A percentile compares a stretch with the other conserved stretches of the same genome.
Conservation (phyloP, 2,113 vertebrate species). For the Seriola aureovittata region DNA sequence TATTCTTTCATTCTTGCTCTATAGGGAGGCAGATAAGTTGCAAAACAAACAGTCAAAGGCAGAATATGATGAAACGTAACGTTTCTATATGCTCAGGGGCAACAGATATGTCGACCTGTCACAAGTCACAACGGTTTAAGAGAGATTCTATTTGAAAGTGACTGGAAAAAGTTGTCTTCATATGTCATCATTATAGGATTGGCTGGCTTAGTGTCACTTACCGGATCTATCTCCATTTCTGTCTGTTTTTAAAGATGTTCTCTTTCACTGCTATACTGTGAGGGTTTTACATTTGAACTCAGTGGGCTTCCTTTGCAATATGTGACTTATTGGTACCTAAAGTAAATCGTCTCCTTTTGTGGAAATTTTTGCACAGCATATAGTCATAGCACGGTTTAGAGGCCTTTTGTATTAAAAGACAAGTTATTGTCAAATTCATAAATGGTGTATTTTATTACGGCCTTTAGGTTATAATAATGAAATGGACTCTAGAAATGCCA, state of each 20-base stretch:
- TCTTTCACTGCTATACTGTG: background rate
- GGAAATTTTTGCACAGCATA: background rate
- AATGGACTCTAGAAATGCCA: background rate
- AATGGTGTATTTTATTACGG: background rate
- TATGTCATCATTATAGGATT: slow-evolving; percentile 22
- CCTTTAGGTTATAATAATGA: background rate
- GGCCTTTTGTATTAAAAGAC: background rate
- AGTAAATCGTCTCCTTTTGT: background rate
- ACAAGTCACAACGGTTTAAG: background rate
- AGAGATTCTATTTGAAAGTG: slow-evolving; percentile 12
- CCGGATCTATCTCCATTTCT: background rate
- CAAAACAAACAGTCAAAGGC: slow-evolving; percentile 40
- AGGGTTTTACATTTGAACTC: background rate
- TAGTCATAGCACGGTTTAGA: background rate
- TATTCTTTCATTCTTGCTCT: slow-evolving; percentile 4
- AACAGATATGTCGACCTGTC: background rate
- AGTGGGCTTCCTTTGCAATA: background rate
- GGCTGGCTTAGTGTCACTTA: slow-evolving; percentile 22
- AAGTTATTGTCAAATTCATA: background rate
- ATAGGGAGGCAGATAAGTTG: background rate
- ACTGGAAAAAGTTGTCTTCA: slow-evolving; percentile 22
- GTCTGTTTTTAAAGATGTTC: background rate
- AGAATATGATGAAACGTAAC: slow-evolving; percentile 22
- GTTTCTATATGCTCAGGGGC: slow-evolving; percentile 2
- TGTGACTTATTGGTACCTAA: background rate